These are phyloP conservation scores for Emesis russula DNA, from an alignment of 2,888 invertebrate genomes.

Conservation along the genomic window DNA sequence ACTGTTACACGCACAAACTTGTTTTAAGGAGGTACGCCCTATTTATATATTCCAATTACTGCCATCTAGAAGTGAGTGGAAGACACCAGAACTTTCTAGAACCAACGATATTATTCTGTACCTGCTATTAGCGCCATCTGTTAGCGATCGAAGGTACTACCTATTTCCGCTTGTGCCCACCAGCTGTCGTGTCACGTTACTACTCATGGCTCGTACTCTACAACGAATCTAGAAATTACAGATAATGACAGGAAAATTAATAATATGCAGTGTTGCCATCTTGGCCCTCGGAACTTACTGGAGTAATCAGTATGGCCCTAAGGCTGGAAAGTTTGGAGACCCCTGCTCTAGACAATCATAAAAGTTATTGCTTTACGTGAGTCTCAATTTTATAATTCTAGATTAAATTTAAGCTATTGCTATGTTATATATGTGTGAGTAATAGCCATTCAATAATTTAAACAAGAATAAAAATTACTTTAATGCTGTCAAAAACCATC, in stretches of 20 bases:
- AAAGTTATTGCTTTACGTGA: too few species aligned
- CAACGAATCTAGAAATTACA: slow-evolving; percentile 28
- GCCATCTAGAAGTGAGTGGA: background rate
- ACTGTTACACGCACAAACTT: too few species aligned
- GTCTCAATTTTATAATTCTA: too few species aligned
- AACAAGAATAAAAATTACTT: too few species aligned
- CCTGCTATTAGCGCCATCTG: slow-evolving; percentile 6
- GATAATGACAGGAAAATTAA: slow-evolving; percentile 24
- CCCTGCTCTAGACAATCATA: background rate
- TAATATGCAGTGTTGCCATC: slow-evolving; percentile 27
- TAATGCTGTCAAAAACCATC: too few species aligned
- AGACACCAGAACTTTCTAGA: background rate
- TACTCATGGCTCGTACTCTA: slow-evolving; percentile 24
- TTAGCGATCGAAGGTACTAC: slow-evolving; percentile 1
- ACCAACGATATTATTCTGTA: slow-evolving; percentile 18
- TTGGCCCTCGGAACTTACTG: slow-evolving; percentile 26
- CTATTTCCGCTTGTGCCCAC: slow-evolving; percentile 1
- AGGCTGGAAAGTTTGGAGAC: slow-evolving; percentile 26
- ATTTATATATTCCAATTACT: too few species aligned
- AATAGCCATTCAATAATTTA: too few species aligned
- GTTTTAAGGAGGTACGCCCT: too few species aligned
- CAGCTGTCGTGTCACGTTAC: slow-evolving; percentile 11
- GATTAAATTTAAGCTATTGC: too few species aligned
- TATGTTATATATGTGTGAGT: too few species aligned
- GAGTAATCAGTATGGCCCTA: slow-evolving; percentile 30